phyloP scores from a whole-genome alignment of 2,888 invertebrate species.

The Acrobasis repandana region DNA sequence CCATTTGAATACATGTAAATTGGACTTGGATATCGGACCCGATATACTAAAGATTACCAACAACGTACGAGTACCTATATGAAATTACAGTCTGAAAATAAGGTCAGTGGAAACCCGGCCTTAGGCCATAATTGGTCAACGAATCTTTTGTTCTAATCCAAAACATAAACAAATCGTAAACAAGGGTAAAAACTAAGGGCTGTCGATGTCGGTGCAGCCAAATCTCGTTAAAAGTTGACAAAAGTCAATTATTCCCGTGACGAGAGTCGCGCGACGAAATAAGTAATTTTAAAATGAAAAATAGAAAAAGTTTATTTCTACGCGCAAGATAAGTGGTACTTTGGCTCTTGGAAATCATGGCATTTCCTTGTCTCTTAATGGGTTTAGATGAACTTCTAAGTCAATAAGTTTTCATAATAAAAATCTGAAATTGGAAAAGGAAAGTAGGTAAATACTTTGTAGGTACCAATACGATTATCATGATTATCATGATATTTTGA shows the following conservation, averaged over 20 bases:
- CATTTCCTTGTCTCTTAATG: conserved; percentile 10
- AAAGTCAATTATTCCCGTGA: conserved; percentile 50
- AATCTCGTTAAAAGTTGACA: conserved; percentile 54
- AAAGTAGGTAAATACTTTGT: no score
- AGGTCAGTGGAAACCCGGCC: no score
- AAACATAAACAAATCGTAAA: conserved; percentile 17
- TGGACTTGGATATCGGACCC: no score
- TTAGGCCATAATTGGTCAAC: not conserved
- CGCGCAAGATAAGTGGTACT: conserved; percentile 12
- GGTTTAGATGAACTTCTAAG: not conserved
- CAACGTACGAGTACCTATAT: no score
- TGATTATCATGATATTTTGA: no score
- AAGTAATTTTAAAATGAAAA: conserved; percentile 32
- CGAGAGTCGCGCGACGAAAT: conserved; percentile 34
- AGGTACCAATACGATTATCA: not conserved
- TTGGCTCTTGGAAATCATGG: not conserved
- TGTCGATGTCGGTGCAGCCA: conserved; percentile 32
- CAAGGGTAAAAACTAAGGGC: conserved; percentile 27
- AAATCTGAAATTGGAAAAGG: not conserved
- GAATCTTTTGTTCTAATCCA: not conserved
- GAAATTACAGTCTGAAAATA: no score
- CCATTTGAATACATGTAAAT: no score
- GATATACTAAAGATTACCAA: no score
- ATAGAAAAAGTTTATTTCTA: conserved; percentile 16
- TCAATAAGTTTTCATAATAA: not conserved